phyloP scores from a whole-genome alignment of 2,797 vertebrate species.

The Gambelia wislizenii region DNA sequence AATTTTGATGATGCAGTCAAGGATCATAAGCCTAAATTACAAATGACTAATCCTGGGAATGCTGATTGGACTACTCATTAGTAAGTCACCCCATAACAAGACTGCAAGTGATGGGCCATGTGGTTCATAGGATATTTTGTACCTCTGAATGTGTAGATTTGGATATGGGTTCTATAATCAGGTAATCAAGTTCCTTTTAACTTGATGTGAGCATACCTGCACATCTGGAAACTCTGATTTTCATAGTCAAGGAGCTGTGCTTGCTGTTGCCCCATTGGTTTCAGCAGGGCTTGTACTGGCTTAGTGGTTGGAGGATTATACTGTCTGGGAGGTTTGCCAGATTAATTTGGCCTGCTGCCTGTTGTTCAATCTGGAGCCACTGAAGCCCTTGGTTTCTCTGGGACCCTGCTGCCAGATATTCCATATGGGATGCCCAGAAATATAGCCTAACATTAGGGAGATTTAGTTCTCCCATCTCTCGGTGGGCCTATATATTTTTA shows the following conservation, averaged over 20 bases:
- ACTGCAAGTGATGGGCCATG: not conserved
- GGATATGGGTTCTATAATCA: not conserved
- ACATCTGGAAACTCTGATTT: slow-evolving; percentile 31
- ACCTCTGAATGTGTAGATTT: fast-evolving
- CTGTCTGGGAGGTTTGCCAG: slow-evolving; percentile 63
- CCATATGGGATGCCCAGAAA: slow-evolving; percentile 74
- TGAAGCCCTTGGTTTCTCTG: slow-evolving; percentile 52
- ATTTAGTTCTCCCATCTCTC: slow-evolving; percentile 59
- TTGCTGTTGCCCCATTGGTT: slow-evolving; percentile 29
- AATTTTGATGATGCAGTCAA: not conserved
- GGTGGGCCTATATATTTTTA: slow-evolving; percentile 64
- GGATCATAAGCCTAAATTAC: slow-evolving; percentile 2
- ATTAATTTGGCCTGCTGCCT: slow-evolving; percentile 56
- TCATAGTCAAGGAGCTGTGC: slow-evolving; percentile 11
- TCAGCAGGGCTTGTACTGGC: slow-evolving; percentile 28
- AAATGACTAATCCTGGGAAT: not conserved
- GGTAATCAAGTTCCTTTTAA: not conserved
- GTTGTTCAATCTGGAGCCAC: slow-evolving; percentile 55
- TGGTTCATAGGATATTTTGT: not conserved
- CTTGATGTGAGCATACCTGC: slow-evolving; percentile 39
- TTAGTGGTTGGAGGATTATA: slow-evolving; percentile 47
- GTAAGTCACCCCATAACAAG: not conserved
- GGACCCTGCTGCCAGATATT: slow-evolving; percentile 65
- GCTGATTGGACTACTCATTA: slow-evolving; percentile 3
- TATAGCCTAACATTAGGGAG: slow-evolving; percentile 53